Evolutionary conservation across 2,113 vertebrate species (phyloP), one percentile per base, ranked within the genome.

Genomic region (Amphiprion ocellaris): DNA sequence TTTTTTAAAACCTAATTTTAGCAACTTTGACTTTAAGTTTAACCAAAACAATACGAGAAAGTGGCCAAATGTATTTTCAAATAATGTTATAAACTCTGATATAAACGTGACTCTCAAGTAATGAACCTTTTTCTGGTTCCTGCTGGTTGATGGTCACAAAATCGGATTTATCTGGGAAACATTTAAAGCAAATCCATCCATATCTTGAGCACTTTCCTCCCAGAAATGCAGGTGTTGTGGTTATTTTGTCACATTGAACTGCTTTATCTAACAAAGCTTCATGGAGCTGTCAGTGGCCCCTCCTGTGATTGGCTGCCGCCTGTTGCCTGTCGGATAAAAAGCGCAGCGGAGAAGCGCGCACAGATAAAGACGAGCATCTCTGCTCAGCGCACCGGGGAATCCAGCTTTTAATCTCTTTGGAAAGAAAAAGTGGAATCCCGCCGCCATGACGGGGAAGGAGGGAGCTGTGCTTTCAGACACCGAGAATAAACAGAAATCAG

Each of bases 251-350:
- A 1, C 26, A 47, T 52, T 12, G 24, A 53, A 47, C 41, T 21
- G 52, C 1, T 16, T 5, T 49, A 4, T 3, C 39, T 12, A 26
- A 64, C 59, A 16, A 47, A 68, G 82, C 69, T 28, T 28, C 28
- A 4, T 14, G 46, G 54, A 50, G 16, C 50, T 37, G 68, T 28
- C 59, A 67, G 60, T 23, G 49, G 67, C 10, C 73, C 58, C 46
- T 55, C 65, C 1, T 83, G 92, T 95, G 97, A 99, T 99, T 98
- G 97, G 97, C 95, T 97, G 95, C 90, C 90, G 94, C 89, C 94
- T 94, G 95, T 92, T 96, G 95, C 96, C 96, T 94, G 95, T 93
- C 93, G 95, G 95, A 97, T 97, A 97, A 97, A 98, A 97, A 82
- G 94, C 92, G 92, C 93, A 93, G 87, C 95, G 93, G 94, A 56